Evolutionary conservation across 1,140 invertebrate genomes (phyloP), one percentile per base, ranked within the genome.

Genomic region (Halictus rubicundus): DNA sequence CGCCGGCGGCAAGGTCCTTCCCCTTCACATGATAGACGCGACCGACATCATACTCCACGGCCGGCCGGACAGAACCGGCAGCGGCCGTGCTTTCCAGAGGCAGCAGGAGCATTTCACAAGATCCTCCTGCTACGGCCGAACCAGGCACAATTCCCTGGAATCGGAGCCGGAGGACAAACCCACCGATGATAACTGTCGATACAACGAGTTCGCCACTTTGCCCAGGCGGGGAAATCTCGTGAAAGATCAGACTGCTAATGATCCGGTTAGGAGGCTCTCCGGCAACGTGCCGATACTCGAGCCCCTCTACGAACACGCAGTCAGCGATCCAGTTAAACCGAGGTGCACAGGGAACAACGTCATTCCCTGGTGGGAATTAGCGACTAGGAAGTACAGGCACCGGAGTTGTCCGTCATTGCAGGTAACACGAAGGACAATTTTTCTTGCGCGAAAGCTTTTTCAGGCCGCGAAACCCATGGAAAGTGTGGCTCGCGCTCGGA

Each of bases 281-380:
- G 92, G 91, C 2, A 92, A 89, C 46, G 86, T 89, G 25, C 87
- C 89, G 1, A 74, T 86, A 12, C 87, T 94, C 49, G 93, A 94
- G 77, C 92, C 93, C 32, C 89, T 94, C 57, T 92, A 90, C 81
- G 93, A 93, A 81, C 93, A 93, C 78, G 89, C 91, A 7, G 90
- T 91, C 25, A 92, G 92, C 68, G 86, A 92, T 86, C 89, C 91
- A 19, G 88, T 92, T 14, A 90, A 85, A 60, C 90, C 91, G 3
- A 89, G 92, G 68, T 84, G 70, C 65, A 71, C 80, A 3, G 88
- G 89, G 27, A 89, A 88, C 69, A 89, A 88, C 69, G 86, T 92
- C 64, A 95, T 97, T 60, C 97, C 97, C 0, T 97, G 97, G 97
- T 97, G 96, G 96, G 97, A 97, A 91, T 90, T 97, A 66, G 97